Evolutionary conservation across 2,888 invertebrate species (phyloP).

Genomic region (Mamestra brassicae): DNA sequence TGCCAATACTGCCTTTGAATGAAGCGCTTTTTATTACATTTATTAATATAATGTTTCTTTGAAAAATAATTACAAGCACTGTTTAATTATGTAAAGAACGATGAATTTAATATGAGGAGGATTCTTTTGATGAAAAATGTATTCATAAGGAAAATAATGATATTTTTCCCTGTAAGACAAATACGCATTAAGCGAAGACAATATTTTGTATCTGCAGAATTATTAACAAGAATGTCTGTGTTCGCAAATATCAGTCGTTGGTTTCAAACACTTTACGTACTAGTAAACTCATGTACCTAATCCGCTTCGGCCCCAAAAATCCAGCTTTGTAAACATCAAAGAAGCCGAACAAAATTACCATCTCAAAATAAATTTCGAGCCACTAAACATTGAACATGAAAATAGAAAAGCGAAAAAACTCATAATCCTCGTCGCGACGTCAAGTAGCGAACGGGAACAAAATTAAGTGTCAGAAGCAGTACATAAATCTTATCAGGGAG

Average conservation of each 20-base stretch:
- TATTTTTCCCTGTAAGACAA: constrained; percentile 10
- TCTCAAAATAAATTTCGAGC: constrained; percentile 28
- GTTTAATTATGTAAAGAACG: constrained; percentile 37
- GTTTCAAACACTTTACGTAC: not conserved
- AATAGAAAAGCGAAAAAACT: constrained; percentile 57
- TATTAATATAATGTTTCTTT: constrained; percentile 26
- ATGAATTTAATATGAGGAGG: constrained; percentile 32
- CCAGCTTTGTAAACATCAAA: constrained; percentile 17
- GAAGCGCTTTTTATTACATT: constrained; percentile 28
- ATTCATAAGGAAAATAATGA: constrained; percentile 7
- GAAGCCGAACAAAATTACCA: constrained; percentile 28
- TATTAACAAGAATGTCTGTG: not conserved
- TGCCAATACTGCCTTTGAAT: constrained; percentile 28
- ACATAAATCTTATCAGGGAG: constrained; percentile 86
- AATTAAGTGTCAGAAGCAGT: constrained; percentile 88
- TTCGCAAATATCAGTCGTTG: not conserved
- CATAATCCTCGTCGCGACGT: constrained; percentile 70
- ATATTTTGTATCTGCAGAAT: constrained; percentile 5
- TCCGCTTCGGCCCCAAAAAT: not conserved
- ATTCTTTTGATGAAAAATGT: constrained; percentile 39
- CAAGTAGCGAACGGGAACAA: constrained; percentile 80
- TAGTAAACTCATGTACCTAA: constrained; percentile 1
- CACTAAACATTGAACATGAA: constrained; percentile 62
- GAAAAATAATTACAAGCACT: constrained; percentile 36
- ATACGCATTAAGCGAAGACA: constrained; percentile 3